These are phyloP conservation scores for Sarcophaga carnaria DNA, from an alignment of 2,888 invertebrate genomes.

Conservation along the genomic window DNA sequence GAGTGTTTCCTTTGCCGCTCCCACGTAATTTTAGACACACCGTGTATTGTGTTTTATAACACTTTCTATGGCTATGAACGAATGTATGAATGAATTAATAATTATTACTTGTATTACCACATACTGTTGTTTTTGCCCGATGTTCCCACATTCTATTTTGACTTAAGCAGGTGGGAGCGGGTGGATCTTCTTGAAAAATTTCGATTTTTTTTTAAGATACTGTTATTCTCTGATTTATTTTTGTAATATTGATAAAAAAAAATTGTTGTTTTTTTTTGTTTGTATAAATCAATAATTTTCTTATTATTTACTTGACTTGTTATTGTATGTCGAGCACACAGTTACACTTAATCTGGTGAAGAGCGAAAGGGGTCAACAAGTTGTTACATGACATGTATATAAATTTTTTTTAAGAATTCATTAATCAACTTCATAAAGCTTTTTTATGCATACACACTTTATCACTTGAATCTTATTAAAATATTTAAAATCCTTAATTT, in stretches of 20 bases:
- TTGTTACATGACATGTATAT: conserved; percentile 61
- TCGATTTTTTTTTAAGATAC: background rate
- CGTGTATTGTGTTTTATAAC: background rate
- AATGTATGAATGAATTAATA: conserved; percentile 30
- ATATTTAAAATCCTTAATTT: background rate
- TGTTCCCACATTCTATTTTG: conserved; percentile 44
- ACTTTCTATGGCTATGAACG: background rate
- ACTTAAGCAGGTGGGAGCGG: conserved; percentile 4
- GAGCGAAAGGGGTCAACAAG: conserved; percentile 62
- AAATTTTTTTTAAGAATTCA: conserved; percentile 8
- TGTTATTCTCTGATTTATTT: background rate
- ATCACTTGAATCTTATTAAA: background rate
- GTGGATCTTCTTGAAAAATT: conserved; percentile 11
- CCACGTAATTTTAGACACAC: background rate
- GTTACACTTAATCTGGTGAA: conserved; percentile 24
- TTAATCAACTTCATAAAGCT: background rate
- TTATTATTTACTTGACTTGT: conserved; percentile 35
- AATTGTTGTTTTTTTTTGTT: background rate
- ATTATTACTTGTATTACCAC: conserved; percentile 44
- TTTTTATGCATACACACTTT: background rate
- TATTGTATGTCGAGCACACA: background rate
- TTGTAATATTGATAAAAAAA: conserved; percentile 38
- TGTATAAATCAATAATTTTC: conserved; percentile 63
- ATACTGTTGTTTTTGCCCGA: conserved; percentile 54
- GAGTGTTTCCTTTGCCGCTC: conserved; percentile 36